Percentiles rank a stretch among this genome's conserved stretches.
These are phyloP conservation scores for Cettia cetti DNA, from an alignment of 2,113 vertebrate species.

Conservation along the genomic window DNA sequence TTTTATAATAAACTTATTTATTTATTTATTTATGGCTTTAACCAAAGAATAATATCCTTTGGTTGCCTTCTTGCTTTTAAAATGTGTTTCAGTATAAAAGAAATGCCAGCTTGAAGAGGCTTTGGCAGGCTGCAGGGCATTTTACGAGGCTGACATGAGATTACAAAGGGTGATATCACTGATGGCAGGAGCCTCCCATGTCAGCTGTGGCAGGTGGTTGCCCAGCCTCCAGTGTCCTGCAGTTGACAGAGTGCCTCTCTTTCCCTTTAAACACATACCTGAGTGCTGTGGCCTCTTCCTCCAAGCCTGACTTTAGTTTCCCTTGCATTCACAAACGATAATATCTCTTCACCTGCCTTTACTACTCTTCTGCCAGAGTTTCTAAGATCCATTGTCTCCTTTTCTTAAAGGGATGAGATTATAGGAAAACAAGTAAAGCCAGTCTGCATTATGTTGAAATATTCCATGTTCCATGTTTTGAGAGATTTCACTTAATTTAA, in stretches of 20 bases:
- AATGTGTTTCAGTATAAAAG: background rate
- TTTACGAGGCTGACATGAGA: background rate
- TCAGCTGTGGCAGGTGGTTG: background rate
- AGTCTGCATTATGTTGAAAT: background rate
- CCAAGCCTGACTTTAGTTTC: background rate
- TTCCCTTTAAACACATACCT: background rate
- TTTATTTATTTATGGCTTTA: background rate
- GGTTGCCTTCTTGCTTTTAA: background rate
- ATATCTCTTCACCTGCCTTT: background rate
- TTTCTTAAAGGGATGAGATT: background rate
- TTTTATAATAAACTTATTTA: no score
- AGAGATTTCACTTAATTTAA: conserved; percentile 24
- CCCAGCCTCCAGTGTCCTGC: background rate
- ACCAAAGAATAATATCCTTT: background rate
- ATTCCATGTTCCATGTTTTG: background rate
- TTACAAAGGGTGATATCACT: background rate
- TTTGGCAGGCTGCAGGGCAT: background rate
- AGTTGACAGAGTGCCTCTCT: background rate
- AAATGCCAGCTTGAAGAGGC: background rate
- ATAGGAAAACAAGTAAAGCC: background rate
- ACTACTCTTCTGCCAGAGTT: background rate
- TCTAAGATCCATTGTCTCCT: background rate
- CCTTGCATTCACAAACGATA: background rate
- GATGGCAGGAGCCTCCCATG: background rate
- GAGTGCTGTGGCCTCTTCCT: background rate